Evolutionary conservation across 2,888 invertebrate species (phyloP), one percentile per base, ranked within the genome.

Genomic region (Villa cingulata): DNA sequence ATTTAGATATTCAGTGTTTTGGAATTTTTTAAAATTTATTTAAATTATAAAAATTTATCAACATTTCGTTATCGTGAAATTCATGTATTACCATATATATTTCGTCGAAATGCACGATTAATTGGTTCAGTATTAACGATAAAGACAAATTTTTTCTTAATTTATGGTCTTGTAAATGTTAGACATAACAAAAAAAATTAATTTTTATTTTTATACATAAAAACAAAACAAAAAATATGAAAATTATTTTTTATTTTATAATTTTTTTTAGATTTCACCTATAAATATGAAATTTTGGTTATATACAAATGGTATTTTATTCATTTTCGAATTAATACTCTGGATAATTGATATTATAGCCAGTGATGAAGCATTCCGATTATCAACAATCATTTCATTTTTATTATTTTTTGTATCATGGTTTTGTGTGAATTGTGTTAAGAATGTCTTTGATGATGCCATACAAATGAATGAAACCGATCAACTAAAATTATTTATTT

Each of bases 41-140:
- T 47, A 27, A 48, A 48, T 17, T 43, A 46, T n/a, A 41, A 46
- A 45, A 44, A 17, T 6, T 10, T 48, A 10, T 45, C 54, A 0
- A 56, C 58, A 50, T 60, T 56, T 55, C 55, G 59, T 6, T 41
- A 53, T 5, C 51, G 60, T 9, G 52, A 55, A 23, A 60, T 53
- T 42, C 52, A 54, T 36, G 52, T 61, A 1, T 37, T 63, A 17
- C 56, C 62, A 5, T 45, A 49, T n/a, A 50, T 53, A 14, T 49
- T 62, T n/a, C 48, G 59, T 46, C 48, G 57, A 27, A 59, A 60
- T 52, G 55, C 55, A 16, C 57, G 61, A 12, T 46, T 64, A 1
- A 48, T 59, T 37, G 57, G 55, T 7, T 41, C 59, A n/a, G 56
- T 56, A n/a, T 47, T 61, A 18, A 59, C 57, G 54, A 42, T 58